phyloP scores from a whole-genome alignment of 2,797 vertebrate genomes.

The Sebastes nivosus region DNA sequence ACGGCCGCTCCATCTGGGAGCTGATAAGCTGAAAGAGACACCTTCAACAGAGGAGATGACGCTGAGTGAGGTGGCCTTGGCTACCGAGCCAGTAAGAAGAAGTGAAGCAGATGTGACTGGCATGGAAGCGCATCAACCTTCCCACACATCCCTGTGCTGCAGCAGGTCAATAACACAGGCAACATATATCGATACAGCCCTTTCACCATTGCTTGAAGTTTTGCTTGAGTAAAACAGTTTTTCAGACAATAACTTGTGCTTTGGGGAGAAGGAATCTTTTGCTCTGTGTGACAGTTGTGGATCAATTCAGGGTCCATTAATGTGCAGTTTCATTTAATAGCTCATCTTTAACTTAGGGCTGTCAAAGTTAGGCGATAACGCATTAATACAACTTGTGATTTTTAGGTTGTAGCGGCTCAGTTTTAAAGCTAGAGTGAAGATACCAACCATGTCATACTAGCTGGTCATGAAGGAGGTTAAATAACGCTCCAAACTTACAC shows the following conservation, averaged over 20 bases:
- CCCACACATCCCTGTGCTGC: not conserved
- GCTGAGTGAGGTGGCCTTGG: slow-evolving; percentile 1
- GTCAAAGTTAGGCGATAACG: too few relatives aligned
- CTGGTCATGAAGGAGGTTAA: too few relatives aligned
- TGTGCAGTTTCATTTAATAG: not conserved
- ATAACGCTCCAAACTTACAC: too few relatives aligned
- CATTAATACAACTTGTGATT: too few relatives aligned
- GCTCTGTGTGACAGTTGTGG: not conserved
- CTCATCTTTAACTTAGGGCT: not conserved
- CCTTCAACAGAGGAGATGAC: slow-evolving; percentile 27
- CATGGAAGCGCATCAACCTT: not conserved
- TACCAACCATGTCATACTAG: too few relatives aligned
- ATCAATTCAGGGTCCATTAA: not conserved
- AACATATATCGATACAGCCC: not conserved
- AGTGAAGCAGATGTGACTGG: not conserved
- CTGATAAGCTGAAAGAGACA: slow-evolving; percentile 60
- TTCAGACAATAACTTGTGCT: not conserved
- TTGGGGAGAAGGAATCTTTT: not conserved
- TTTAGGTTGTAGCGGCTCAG: too few relatives aligned
- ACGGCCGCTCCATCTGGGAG: slow-evolving; percentile 37
- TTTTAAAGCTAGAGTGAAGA: too few relatives aligned
- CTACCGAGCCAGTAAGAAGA: not conserved
- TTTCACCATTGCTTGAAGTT: not conserved
- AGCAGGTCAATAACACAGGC: not conserved
- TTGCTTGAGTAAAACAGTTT: not conserved